Evolutionary conservation across 2,888 invertebrate genomes (phyloP).

Genomic region (Lathronympha strigana): DNA sequence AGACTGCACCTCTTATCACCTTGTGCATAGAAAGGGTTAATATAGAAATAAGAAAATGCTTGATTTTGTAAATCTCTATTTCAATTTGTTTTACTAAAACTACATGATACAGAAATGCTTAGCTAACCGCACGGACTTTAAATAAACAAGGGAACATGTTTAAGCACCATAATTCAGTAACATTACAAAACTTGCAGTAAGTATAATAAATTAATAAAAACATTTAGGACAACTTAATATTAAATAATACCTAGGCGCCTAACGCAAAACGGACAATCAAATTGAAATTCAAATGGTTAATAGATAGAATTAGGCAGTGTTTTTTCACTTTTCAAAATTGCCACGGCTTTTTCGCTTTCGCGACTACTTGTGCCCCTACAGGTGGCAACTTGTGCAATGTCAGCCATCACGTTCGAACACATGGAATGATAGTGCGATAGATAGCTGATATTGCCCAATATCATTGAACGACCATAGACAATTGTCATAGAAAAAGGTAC

Average conservation of each 20-base stretch:
- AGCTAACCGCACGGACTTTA: constrained; percentile 44
- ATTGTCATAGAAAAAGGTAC: not conserved
- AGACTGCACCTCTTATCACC: no score
- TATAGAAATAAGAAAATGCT: constrained; percentile 6
- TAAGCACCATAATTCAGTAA: constrained; percentile 20
- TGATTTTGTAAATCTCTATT: constrained; percentile 44
- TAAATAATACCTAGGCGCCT: constrained; percentile 28
- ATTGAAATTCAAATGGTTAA: constrained; percentile 2
- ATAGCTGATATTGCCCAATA: not conserved
- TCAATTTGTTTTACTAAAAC: constrained; percentile 45
- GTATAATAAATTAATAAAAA: constrained; percentile 40
- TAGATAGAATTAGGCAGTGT: not conserved
- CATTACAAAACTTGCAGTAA: constrained; percentile 45
- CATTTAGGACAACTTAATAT: constrained; percentile 38
- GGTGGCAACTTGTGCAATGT: constrained; percentile 1
- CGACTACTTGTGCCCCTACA: not conserved
- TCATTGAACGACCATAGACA: not conserved
- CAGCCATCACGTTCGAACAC: not conserved
- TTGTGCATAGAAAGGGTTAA: constrained; percentile 11
- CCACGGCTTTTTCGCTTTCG: constrained; percentile 2
- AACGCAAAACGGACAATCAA: constrained; percentile 4
- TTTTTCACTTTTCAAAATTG: not conserved
- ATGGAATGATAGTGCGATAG: not conserved
- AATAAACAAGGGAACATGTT: constrained; percentile 52
- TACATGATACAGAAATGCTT: constrained; percentile 40